Base-by-base conservation (phyloP, 35 echinoderm and acorn worm species). In the Holothuria glaberrima region DNA sequence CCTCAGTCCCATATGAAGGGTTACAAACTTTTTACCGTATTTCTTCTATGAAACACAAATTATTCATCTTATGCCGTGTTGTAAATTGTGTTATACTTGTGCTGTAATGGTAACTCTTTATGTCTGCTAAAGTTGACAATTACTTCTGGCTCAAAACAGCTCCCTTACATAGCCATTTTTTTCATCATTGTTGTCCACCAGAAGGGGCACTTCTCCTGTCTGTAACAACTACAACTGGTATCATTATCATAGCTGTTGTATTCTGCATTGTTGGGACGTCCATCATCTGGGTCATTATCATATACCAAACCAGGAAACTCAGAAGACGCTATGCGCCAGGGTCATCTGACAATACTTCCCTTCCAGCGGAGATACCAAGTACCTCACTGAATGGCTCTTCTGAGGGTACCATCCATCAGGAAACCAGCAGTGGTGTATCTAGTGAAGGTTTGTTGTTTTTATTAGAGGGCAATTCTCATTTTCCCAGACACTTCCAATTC, bases 251-350 rank as follows among this genome's bases (percentile, higher is more conserved):
- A 24, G 86, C 90, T 12, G 90, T 94, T n/a, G 93, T 97, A 0
- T 97, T 92, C 90, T 94, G 95, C 54, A 58, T 97, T 41, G 90
- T 94, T 0, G 95, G 95, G 22, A 97, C 95, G 12, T 97, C 95
- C 4, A 75, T 94, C 50, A 91, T 97, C 16, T 94, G 92, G 95
- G 92, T 97, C 26, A 66, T 94, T 29, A 85, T 97, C 18, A 97
- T 97, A 4, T 97, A 94, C 59, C 95, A 97, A 34, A 97, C 92
- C 6, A 73, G 95, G 17, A 97, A 94, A 75, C 90, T 84, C 18
- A 45, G 83, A 19, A 74, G 64, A 14, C 74, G 94, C 48, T 92
- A 90, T 58, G 71, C 75, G 67, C 86, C 68, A 28, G 30, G 30
- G 4, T 29, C 41, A 25, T 80, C 41, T 9, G 76, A 44, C n/a